phyloP scores from a whole-genome alignment of 1,140 invertebrate species.

The Drosophila chauvacae region DNA sequence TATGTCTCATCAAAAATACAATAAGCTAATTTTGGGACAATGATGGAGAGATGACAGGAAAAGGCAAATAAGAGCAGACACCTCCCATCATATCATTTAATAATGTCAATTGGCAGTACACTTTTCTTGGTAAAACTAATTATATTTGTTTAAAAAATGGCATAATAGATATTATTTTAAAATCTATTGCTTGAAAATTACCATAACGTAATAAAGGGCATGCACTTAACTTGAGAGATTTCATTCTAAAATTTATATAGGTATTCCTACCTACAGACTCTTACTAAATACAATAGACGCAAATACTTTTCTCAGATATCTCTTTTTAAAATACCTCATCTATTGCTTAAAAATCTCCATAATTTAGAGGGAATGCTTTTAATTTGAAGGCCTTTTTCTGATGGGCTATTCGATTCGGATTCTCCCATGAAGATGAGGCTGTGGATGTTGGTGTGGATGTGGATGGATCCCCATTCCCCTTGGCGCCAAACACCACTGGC shows the following conservation, averaged over 20 bases:
- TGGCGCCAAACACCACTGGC: constrained; percentile 54
- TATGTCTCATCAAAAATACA: too few relatives aligned
- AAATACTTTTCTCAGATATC: constrained; percentile 7
- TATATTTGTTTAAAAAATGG: too few relatives aligned
- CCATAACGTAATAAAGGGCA: background rate
- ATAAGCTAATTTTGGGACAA: too few relatives aligned
- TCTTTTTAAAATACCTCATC: constrained; percentile 9
- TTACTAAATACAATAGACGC: constrained; percentile 13
- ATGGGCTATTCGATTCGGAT: constrained; percentile 24
- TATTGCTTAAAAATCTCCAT: constrained; percentile 25
- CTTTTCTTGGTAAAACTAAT: too few relatives aligned
- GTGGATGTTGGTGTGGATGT: constrained; percentile 16
- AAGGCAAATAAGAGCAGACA: too few relatives aligned
- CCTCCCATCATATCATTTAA: too few relatives aligned
- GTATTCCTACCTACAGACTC: background rate
- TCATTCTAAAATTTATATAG: background rate
- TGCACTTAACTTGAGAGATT: background rate
- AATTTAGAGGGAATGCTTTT: constrained; percentile 37
- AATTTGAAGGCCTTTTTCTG: constrained; percentile 41
- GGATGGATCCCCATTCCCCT: constrained; percentile 31
- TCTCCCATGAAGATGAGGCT: constrained; percentile 38
- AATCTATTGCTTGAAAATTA: background rate
- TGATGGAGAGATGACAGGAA: too few relatives aligned
- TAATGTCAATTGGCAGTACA: too few relatives aligned
- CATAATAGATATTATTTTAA: background rate